Evolutionary conservation across 2,888 invertebrate species (phyloP).

Genomic region (Rotaria macrura): DNA sequence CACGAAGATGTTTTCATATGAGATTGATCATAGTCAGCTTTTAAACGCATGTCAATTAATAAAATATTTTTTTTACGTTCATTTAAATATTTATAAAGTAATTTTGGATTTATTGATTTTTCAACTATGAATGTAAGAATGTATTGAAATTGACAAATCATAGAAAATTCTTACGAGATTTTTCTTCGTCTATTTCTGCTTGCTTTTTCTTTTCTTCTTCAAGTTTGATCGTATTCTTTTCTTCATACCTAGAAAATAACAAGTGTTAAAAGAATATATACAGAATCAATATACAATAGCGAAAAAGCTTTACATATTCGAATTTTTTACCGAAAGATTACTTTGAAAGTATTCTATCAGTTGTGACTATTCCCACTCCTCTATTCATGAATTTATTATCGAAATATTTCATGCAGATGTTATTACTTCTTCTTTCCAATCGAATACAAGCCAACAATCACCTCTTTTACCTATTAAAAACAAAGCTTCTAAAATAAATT

Average conservation of each 20-base stretch:
- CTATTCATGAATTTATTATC: too few relatives aligned
- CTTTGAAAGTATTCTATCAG: too few relatives aligned
- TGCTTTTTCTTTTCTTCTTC: neutral
- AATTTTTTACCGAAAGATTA: too few relatives aligned
- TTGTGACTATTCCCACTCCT: too few relatives aligned
- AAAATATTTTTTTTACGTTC: neutral
- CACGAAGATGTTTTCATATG: slow-evolving; percentile 20
- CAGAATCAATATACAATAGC: too few relatives aligned
- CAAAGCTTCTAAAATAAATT: too few relatives aligned
- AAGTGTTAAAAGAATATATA: too few relatives aligned
- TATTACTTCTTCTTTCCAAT: too few relatives aligned
- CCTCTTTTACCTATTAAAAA: too few relatives aligned
- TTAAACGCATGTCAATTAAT: slow-evolving; percentile 22
- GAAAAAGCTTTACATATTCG: too few relatives aligned
- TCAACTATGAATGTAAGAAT: neutral
- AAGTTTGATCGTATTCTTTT: neutral
- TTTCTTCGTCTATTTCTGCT: neutral
- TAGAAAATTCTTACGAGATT: neutral
- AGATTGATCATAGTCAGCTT: neutral
- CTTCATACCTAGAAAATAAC: neutral
- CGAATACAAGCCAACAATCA: too few relatives aligned
- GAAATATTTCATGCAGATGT: too few relatives aligned
- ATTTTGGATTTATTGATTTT: neutral
- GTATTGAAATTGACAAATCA: neutral
- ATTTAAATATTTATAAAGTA: slow-evolving; percentile 5